Base-by-base conservation (phyloP, 1,140 invertebrate species). In the Achroia grisella region DNA sequence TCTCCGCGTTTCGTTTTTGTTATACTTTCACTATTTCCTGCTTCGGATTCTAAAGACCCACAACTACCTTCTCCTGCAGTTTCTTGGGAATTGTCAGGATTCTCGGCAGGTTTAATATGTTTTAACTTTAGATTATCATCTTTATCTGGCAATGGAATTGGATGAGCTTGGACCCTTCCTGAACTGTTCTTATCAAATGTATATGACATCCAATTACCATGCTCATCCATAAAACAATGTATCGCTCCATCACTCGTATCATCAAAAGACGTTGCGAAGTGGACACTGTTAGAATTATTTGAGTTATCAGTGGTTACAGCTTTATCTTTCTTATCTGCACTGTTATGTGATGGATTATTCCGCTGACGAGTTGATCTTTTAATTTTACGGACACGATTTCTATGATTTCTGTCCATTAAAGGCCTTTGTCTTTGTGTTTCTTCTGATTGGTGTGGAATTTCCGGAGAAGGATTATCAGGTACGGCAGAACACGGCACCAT, bases 211-310 rank as follows among this genome's bases (percentile, higher is more conserved):
- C 89, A 91, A 29, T 91, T 89, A 0, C 90, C 91, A 44, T 89
- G 89, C 57, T 92, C 91, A 52, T 93, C 91, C 51, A 89, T 87
- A 75, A 96, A 96, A 69, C 92, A 95, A 77, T 97, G 95, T 33
- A 97, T 91, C 4, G 94, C 94, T 30, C 95, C 95, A 62, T 95
- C 92, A 4, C 90, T 91, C 0, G 94, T 96, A 58, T 97, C 95
- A 49, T 96, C 93, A 69, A 96, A 94, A 41, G 92, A 93, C 9
- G 90, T 91, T 0, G 95, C 94, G 17, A 96, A 85, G 69, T 97
- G 94, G 32, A 86, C 80, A 44, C 60, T 84, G 11, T 54, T 72
- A 0, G 75, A 61, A 44, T 48, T 68, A 32, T 66, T 79, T 1
- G 69, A 71, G 76, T 48, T 88, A 62, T 68, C 87, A 48, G 64